Conservation (phyloP, 2,113 vertebrate species). For the Pachypanchax playfairii region DNA sequence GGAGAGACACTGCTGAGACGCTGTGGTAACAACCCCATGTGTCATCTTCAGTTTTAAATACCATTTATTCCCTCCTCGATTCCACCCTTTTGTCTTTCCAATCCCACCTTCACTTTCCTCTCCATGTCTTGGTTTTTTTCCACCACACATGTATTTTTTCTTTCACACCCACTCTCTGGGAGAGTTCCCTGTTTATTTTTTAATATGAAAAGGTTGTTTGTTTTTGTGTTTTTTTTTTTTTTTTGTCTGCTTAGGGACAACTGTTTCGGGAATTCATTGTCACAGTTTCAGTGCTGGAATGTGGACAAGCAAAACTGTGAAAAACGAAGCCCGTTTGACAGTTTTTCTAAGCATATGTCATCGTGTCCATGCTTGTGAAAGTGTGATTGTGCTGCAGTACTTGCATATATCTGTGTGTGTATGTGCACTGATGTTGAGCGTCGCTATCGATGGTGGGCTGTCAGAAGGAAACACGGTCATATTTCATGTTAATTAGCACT, state of each 20-base stretch:
- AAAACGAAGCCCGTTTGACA: conserved; percentile 37
- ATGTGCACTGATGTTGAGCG: conserved; percentile 31
- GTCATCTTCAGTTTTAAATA: conserved; percentile 65
- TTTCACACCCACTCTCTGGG: conserved; percentile 50
- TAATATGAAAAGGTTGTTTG: conserved; percentile 20
- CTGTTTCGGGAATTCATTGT: conserved; percentile 43
- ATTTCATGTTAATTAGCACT: conserved; percentile 39
- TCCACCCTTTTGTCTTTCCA: conserved; percentile 46
- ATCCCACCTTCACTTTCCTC: conserved; percentile 17
- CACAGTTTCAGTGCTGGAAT: conserved; percentile 61
- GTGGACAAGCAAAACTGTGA: conserved; percentile 63
- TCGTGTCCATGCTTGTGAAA: conserved; percentile 25
- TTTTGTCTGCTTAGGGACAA: conserved; percentile 27
- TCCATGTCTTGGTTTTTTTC: conserved; percentile 15
- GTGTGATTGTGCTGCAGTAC: conserved; percentile 27
- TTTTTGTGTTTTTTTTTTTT: conserved; percentile 1
- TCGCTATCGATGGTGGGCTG: conserved; percentile 26
- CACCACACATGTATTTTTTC: conserved; percentile 12
- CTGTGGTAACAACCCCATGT: conserved; percentile 58
- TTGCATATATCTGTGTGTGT: conserved; percentile 30
- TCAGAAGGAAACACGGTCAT: conserved; percentile 28
- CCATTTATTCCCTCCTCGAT: conserved; percentile 48
- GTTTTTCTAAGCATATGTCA: conserved; percentile 57
- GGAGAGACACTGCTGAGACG: conserved; percentile 46
- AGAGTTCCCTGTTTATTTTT: conserved; percentile 57